Percentiles rank a stretch among this genome's conserved stretches.
phyloP scores from a whole-genome alignment of 1,140 invertebrate species.

The Procambarus clarkii region DNA sequence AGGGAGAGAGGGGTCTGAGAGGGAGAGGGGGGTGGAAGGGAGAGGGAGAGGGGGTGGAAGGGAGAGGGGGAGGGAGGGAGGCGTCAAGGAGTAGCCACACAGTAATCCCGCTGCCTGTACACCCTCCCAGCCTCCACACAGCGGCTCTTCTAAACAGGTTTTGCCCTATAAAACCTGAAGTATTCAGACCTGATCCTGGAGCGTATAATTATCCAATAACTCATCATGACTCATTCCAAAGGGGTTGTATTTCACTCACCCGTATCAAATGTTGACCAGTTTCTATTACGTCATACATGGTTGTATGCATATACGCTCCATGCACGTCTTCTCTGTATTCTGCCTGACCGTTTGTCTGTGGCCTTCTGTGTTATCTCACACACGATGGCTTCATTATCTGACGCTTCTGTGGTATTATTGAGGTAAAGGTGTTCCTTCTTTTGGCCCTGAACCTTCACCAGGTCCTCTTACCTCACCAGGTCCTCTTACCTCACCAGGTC shows the following conservation, averaged over 20 bases:
- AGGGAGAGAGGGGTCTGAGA: not conserved
- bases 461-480: not conserved
- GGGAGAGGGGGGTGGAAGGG: not conserved
- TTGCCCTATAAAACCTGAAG: slow-evolving; percentile 3
- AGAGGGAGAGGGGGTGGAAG: not conserved
- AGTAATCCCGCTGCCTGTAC: slow-evolving; percentile 1
- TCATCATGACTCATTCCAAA: not conserved
- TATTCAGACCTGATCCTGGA: not conserved
- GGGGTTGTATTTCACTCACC: not conserved
- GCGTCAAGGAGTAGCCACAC: not conserved
- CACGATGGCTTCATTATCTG: too few species aligned
- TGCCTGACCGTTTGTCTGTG: too few species aligned
- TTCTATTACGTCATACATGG: not conserved
- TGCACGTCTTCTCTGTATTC: too few species aligned
- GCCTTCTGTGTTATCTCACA: too few species aligned
- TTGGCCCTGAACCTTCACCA: too few species aligned
- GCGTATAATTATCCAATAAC: slow-evolving; percentile 5
- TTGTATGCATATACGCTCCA: too few species aligned
- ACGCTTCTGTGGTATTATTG: too few species aligned
- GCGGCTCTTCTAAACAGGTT: not conserved
- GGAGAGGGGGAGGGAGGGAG: not conserved
- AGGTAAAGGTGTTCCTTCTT: too few species aligned
- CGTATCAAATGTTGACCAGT: not conserved
- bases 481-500: not conserved
- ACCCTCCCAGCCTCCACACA: not conserved